These are phyloP conservation scores for Peromyscus nudipes DNA, from an alignment of 2,797 vertebrate species.

Conservation along the genomic window DNA sequence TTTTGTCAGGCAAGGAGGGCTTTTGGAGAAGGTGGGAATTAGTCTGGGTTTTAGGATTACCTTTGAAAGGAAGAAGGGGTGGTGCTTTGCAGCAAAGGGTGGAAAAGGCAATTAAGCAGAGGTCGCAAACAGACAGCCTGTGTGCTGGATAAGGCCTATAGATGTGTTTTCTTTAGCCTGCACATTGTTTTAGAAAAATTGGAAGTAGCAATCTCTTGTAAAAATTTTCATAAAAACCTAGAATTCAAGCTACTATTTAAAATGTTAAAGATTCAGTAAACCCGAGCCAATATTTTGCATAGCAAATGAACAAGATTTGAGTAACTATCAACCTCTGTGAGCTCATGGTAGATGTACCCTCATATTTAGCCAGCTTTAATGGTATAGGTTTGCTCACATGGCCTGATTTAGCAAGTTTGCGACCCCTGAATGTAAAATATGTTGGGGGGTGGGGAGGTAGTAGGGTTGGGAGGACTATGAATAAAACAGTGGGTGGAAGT, in stretches of 20 bases:
- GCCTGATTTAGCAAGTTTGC: slow-evolving; percentile 78
- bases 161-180: slow-evolving; percentile 61
- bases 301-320: slow-evolving; percentile 54
- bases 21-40: slow-evolving; percentile 74
- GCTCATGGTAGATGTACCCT: neutral
- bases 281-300: slow-evolving; percentile 1
- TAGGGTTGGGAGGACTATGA: slow-evolving; percentile 65
- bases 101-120: slow-evolving; percentile 68
- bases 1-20: slow-evolving; percentile 65
- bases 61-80: slow-evolving; percentile 64
- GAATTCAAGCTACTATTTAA: slow-evolving; percentile 42
- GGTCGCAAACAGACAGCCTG: slow-evolving; percentile 79
- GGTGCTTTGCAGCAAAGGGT: slow-evolving; percentile 11
- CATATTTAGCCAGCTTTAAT: slow-evolving; percentile 44
- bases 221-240: slow-evolving; percentile 54
- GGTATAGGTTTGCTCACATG: slow-evolving; percentile 57
- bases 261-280: slow-evolving; percentile 50
- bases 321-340: slow-evolving; percentile 18
- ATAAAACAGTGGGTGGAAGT: slow-evolving; percentile 59
- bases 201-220: slow-evolving; percentile 49
- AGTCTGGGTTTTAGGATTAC: slow-evolving; percentile 55
- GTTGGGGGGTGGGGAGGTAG: slow-evolving; percentile 57
- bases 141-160: slow-evolving; percentile 55
- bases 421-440: slow-evolving; percentile 71
- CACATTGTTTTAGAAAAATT: slow-evolving; percentile 68